Evolutionary conservation across 2,888 invertebrate genomes (phyloP).

Genomic region (Spilosoma lubricipeda): DNA sequence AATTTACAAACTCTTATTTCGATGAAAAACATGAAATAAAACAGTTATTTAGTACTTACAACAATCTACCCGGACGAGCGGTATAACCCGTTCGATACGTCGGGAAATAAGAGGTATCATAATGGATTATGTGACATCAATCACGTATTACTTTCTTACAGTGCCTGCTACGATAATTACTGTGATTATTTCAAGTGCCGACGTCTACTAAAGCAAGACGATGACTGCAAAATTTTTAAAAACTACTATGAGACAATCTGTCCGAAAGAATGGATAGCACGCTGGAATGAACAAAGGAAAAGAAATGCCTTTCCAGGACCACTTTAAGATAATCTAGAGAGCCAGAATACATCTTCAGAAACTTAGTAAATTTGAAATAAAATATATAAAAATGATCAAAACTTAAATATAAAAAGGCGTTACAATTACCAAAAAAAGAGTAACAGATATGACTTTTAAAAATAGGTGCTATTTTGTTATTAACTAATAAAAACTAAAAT

Average conservation of each 20-base stretch:
- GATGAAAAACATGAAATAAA: too few species aligned
- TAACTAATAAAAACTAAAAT: background rate
- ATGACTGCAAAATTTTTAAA: conserved; percentile 78
- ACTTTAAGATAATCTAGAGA: conserved; percentile 50
- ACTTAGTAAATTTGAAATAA: background rate
- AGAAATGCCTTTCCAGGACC: conserved; percentile 80
- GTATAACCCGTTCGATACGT: too few species aligned
- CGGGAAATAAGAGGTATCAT: too few species aligned
- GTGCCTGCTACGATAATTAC: conserved; percentile 81
- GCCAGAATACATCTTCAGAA: background rate
- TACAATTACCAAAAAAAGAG: background rate
- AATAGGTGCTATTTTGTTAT: background rate
- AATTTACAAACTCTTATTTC: too few species aligned
- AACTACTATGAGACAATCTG: conserved; percentile 81
- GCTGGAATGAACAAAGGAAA: conserved; percentile 76
- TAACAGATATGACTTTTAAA: background rate
- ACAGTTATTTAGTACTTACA: too few species aligned
- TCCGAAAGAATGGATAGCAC: conserved; percentile 77
- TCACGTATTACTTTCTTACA: conserved; percentile 40
- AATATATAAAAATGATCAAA: background rate
- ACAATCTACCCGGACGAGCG: too few species aligned
- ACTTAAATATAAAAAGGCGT: background rate
- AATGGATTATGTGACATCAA: background rate
- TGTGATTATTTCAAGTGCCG: conserved; percentile 77
- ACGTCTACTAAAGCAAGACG: conserved; percentile 70